A percentile compares a stretch with the other conserved stretches of the same genome.
phyloP scores from a whole-genome alignment of 2,113 vertebrate species.

The Odontophorus gujanensis region DNA sequence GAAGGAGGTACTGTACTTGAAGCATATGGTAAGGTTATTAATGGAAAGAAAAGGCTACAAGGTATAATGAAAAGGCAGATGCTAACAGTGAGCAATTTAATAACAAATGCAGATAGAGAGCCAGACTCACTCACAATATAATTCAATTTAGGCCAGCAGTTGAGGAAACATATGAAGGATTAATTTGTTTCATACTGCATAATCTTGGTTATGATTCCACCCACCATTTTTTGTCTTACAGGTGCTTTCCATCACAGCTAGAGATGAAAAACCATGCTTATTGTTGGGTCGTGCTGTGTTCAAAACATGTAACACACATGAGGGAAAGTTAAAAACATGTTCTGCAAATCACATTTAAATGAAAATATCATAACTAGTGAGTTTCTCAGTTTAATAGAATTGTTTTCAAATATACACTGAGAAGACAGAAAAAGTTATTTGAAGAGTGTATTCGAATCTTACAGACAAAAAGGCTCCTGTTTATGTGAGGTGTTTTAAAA shows the following conservation, averaged over 20 bases:
- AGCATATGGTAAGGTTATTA: conserved; percentile 58
- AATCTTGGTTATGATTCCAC: not conserved
- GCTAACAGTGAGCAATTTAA: conserved; percentile 57
- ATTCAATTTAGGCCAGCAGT: conserved; percentile 47
- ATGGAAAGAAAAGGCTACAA: conserved; percentile 32
- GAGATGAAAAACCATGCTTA: conserved; percentile 24
- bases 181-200: conserved; percentile 22
- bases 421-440: not conserved
- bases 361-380: not conserved
- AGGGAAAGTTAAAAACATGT: not conserved
- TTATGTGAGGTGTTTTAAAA: not conserved
- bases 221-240: conserved; percentile 10
- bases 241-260: conserved; percentile 41
- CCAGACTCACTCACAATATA: conserved; percentile 15
- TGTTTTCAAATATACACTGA: not conserved
- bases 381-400: not conserved
- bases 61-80: conserved; percentile 57
- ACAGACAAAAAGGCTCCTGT: not conserved
- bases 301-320: conserved; percentile 13
- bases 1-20: not conserved
- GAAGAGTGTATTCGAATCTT: not conserved
- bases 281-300: not conserved
- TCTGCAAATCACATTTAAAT: not conserved
- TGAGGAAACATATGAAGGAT: conserved; percentile 53
- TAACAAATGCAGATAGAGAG: conserved; percentile 55